A percentile compares a stretch with the other conserved stretches of the same genome.
Conservation (phyloP, 2,888 invertebrate genomes). For the Periphyllus acericola region DNA sequence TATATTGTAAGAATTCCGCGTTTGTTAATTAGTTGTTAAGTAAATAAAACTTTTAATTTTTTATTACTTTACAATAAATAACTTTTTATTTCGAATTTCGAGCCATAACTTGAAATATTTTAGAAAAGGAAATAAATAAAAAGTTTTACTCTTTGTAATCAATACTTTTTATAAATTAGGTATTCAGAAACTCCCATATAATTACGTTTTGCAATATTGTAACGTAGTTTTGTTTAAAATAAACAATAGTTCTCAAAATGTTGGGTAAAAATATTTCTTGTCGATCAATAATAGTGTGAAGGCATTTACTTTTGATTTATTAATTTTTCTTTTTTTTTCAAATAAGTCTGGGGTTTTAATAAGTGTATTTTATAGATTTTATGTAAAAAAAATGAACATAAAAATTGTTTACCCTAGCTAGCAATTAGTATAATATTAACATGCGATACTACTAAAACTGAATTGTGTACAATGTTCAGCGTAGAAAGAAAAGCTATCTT, state of each 20-base stretch:
- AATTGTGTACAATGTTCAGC: no score
- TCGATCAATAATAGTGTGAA: background rate
- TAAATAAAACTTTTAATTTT: background rate
- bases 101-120: background rate
- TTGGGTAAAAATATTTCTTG: background rate
- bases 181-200: background rate
- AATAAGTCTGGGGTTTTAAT: background rate
- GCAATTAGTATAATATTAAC: no score
- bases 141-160: background rate
- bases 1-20: no score
- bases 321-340: background rate
- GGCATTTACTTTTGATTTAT: background rate
- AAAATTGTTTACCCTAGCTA: no score
- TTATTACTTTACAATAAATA: background rate
- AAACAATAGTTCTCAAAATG: background rate
- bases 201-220: background rate
- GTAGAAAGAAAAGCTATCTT: no score
- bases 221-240: background rate
- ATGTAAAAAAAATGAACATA: background rate
- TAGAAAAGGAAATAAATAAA: background rate
- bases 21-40: background rate
- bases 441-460: no score
- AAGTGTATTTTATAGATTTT: background rate
- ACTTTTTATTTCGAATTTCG: background rate
- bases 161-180: background rate